Percentiles rank a stretch among this genome's conserved stretches.
Evolutionary conservation across 2,797 vertebrate species (phyloP).

Genomic region (Sebastes hubbsi): DNA sequence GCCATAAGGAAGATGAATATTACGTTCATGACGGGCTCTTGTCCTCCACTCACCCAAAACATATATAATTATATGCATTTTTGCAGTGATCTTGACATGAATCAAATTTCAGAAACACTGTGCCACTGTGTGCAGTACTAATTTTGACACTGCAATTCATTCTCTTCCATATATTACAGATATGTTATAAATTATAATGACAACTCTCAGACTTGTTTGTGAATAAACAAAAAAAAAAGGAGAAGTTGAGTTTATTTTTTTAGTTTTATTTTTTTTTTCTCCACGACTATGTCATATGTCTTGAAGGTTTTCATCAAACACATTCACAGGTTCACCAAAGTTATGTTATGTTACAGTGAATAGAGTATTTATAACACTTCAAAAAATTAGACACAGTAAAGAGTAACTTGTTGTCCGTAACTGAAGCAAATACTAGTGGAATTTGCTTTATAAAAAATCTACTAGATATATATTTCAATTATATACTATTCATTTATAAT

Average conservation of each 20-base stretch:
- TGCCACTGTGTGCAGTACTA: slow-evolving; percentile 21
- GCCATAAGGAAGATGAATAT: slow-evolving; percentile 56
- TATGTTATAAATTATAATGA: slow-evolving; percentile 56
- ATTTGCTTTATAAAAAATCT: slow-evolving; percentile 74
- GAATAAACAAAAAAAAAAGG: slow-evolving; percentile 74
- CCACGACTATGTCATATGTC: slow-evolving; percentile 71
- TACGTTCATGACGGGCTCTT: slow-evolving; percentile 39
- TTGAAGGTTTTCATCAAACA: slow-evolving; percentile 74
- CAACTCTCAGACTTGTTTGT: slow-evolving; percentile 73
- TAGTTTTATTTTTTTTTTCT: slow-evolving; percentile 78
- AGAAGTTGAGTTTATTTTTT: slow-evolving; percentile 76
- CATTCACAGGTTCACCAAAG: slow-evolving; percentile 82
- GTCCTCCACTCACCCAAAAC: slow-evolving; percentile 49
- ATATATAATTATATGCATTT: slow-evolving; percentile 2
- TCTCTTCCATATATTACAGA: slow-evolving; percentile 53
- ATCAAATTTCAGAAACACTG: slow-evolving; percentile 33
- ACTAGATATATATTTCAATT: slow-evolving; percentile 57
- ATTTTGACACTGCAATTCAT: slow-evolving; percentile 34
- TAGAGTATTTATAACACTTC: slow-evolving; percentile 76
- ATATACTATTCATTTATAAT: slow-evolving; percentile 62
- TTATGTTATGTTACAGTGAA: slow-evolving; percentile 78
- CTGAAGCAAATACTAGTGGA: slow-evolving; percentile 62
- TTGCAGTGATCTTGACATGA: slow-evolving; percentile 21
- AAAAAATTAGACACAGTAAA: slow-evolving; percentile 74
- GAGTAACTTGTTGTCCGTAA: slow-evolving; percentile 55